These are phyloP conservation scores for Fistularia commersonii DNA, from an alignment of 2,797 vertebrate genomes.

Conservation along the genomic window DNA sequence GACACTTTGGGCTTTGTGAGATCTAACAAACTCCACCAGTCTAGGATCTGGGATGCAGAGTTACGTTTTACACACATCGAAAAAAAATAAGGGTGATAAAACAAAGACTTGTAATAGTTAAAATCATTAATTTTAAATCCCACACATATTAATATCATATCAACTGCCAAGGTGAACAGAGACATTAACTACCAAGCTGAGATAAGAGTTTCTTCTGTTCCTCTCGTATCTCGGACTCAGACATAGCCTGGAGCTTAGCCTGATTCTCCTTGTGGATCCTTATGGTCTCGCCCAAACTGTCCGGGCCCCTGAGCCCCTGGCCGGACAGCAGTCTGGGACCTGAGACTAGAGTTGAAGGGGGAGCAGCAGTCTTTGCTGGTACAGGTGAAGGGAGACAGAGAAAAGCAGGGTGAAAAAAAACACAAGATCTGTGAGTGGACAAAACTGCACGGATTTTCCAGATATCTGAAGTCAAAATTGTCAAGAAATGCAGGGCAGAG, in stretches of 20 bases:
- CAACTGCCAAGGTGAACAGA: neutral
- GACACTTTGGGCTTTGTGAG: conserved; percentile 53
- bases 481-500: too few relatives aligned
- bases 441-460: too few relatives aligned
- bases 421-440: too few relatives aligned
- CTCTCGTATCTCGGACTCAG: conserved; percentile 81
- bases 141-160: neutral
- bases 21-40: conserved; percentile 86
- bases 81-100: conserved; percentile 1
- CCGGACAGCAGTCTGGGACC: conserved; percentile 79
- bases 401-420: neutral
- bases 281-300: conserved; percentile 74
- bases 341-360: conserved; percentile 2
- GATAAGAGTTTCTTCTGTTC: conserved; percentile 83
- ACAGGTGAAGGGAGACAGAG: neutral
- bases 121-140: conserved; percentile 8
- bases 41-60: conserved; percentile 78
- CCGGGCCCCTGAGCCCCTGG: conserved; percentile 75
- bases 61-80: conserved; percentile 17
- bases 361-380: too few relatives aligned
- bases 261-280: conserved; percentile 91
- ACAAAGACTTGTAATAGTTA: neutral
- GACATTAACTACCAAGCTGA: conserved; percentile 81
- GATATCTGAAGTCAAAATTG: too few relatives aligned
- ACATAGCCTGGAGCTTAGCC: conserved; percentile 80